Conservation (phyloP, 2,797 vertebrate genomes). For the Myotis planiceps region DNA sequence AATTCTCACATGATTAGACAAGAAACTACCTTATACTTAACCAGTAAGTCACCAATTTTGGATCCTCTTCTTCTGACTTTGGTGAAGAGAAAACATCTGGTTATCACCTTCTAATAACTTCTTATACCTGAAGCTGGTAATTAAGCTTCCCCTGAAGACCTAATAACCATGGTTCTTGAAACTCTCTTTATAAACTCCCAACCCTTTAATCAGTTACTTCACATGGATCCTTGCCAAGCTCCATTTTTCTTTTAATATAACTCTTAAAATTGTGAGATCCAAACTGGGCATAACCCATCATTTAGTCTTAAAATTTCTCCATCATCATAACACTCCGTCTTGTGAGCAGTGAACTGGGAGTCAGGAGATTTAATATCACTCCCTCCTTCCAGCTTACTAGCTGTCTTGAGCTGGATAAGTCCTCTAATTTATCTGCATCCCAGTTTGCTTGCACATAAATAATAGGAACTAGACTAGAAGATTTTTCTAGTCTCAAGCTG, state of each 20-base stretch:
- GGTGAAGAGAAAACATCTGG: not conserved
- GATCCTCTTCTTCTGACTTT: not conserved
- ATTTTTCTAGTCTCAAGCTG: not conserved
- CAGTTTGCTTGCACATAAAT: not conserved
- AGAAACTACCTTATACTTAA: not conserved
- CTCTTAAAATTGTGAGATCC: conserved; percentile 26
- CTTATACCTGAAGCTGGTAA: not conserved
- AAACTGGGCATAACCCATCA: not conserved
- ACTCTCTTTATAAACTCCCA: conserved; percentile 2
- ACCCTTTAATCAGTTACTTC: conserved; percentile 12
- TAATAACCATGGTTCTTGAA: conserved; percentile 43
- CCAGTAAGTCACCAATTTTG: not conserved
- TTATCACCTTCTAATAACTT: not conserved
- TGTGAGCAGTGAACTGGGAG: not conserved
- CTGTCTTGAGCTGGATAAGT: not conserved
- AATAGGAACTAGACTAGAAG: not conserved
- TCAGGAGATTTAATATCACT: not conserved
- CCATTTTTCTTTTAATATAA: not conserved
- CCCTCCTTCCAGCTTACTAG: not conserved
- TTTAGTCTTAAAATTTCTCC: conserved; percentile 28
- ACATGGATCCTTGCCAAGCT: not conserved
- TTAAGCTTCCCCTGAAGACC: conserved; percentile 18
- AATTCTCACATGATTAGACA: not conserved
- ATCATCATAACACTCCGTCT: not conserved
- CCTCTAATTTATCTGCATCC: not conserved